phyloP scores from a whole-genome alignment of 2,797 vertebrate species.

The Myripristis murdjan region DNA sequence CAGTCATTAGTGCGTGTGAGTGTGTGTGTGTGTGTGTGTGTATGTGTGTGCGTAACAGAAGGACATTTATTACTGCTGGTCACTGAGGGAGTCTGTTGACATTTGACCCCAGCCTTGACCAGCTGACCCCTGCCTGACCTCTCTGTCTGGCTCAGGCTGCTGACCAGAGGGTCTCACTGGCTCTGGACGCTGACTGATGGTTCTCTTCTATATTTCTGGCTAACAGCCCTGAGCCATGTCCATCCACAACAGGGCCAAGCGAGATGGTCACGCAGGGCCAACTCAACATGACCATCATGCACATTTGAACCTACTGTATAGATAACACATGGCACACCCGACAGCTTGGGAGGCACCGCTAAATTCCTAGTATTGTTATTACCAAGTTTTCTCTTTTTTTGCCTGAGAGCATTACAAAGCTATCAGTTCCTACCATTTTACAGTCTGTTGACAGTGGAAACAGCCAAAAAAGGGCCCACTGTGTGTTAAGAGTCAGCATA shows the following conservation, averaged over 20 bases:
- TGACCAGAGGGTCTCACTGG: slow-evolving; percentile 79
- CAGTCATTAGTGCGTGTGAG: slow-evolving; percentile 42
- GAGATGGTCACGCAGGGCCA: slow-evolving; percentile 41
- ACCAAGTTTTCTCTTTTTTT: background rate
- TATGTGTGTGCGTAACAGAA: slow-evolving; percentile 23
- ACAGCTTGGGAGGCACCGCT: background rate
- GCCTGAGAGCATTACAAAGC: background rate
- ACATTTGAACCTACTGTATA: background rate
- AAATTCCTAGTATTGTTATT: background rate
- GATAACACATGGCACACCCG: background rate
- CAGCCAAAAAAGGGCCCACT: no score
- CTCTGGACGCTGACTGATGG: slow-evolving; percentile 69
- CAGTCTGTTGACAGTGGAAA: no score
- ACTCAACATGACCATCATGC: slow-evolving; percentile 8
- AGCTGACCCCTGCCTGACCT: slow-evolving; percentile 70
- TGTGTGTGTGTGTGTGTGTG: background rate
- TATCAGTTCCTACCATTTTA: no score
- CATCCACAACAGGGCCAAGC: slow-evolving; percentile 49
- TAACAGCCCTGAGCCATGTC: slow-evolving; percentile 60
- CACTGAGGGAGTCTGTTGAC: slow-evolving; percentile 72
- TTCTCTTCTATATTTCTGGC: slow-evolving; percentile 65
- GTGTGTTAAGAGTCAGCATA: no score
- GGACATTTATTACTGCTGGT: slow-evolving; percentile 66
- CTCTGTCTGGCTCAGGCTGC: slow-evolving; percentile 67
- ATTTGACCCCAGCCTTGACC: slow-evolving; percentile 69